Evolutionary conservation across 2,797 vertebrate genomes (phyloP).

Genomic region (Microchirus variegatus): DNA sequence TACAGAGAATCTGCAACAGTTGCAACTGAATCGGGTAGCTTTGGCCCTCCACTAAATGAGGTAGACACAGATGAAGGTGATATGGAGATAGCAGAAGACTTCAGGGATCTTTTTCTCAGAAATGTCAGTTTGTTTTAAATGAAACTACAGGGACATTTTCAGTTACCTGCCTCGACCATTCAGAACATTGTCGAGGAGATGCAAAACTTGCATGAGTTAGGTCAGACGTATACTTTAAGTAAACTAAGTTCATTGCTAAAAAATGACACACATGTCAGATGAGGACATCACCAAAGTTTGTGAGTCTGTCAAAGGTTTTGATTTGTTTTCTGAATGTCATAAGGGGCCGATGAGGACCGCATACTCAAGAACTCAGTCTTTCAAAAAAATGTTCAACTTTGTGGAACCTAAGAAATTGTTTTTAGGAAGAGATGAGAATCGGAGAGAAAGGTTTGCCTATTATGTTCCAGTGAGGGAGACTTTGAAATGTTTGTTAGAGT

Average conservation of each 20-base stretch:
- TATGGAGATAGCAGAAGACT: neutral
- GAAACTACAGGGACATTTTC: constrained; percentile 46
- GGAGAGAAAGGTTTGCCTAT: constrained; percentile 19
- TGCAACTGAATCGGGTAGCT: neutral
- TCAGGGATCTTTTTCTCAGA: constrained; percentile 32
- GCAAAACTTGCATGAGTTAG: constrained; percentile 48
- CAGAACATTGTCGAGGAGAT: constrained; percentile 57
- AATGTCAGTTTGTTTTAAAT: constrained; percentile 41
- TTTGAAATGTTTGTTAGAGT: constrained; percentile 24
- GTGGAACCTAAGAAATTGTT: constrained; percentile 24
- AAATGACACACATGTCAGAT: constrained; percentile 16
- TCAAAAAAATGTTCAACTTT: constrained; percentile 19
- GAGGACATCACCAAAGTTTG: constrained; percentile 18
- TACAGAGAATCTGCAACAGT: neutral
- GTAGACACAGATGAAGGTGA: neutral
- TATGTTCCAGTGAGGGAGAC: constrained; percentile 20
- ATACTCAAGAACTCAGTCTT: constrained; percentile 32
- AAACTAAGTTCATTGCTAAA: neutral
- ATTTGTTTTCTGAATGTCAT: constrained; percentile 23
- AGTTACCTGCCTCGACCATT: constrained; percentile 44
- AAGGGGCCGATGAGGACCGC: constrained; percentile 13
- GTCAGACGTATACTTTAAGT: constrained; percentile 33
- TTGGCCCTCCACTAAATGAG: neutral
- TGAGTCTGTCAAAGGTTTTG: constrained; percentile 11
- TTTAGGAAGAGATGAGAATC: constrained; percentile 32